A percentile compares a stretch with the other conserved stretches of the same genome.
Evolutionary conservation across 2,888 invertebrate species (phyloP).

Genomic region (Dascillus cervinus): DNA sequence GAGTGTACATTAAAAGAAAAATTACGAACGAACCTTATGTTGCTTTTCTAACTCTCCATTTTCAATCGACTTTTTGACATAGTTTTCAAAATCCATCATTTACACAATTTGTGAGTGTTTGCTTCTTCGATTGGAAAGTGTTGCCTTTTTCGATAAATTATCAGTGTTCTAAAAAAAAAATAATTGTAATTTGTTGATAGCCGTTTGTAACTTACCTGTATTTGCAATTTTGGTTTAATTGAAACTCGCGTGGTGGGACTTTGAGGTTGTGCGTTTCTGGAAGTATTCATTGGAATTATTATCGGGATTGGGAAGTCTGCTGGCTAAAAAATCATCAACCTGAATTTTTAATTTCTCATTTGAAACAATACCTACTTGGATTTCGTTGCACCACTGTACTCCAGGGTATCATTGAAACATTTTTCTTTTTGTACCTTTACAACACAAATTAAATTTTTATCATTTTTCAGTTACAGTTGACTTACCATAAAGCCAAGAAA

Average conservation of each 20-base stretch:
- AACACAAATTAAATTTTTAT: too few relatives aligned
- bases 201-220: constrained; percentile 3
- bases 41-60: constrained; percentile 33
- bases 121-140: too few relatives aligned
- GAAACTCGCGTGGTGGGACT: neutral
- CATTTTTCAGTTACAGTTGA: too few relatives aligned
- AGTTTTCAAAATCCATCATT: constrained; percentile 36
- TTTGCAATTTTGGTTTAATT: constrained; percentile 1
- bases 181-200: neutral
- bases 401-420: neutral
- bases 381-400: neutral
- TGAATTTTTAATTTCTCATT: neutral
- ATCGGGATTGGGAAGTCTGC: constrained; percentile 3
- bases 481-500: too few relatives aligned
- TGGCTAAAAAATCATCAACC: neutral
- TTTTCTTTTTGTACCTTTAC: constrained; percentile 1
- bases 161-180: neutral
- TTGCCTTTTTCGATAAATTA: neutral
- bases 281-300: constrained; percentile 9
- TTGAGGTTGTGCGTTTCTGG: neutral
- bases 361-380: neutral
- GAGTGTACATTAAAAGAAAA: too few relatives aligned
- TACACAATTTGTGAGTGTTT: constrained; percentile 24
- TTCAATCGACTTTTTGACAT: constrained; percentile 34
- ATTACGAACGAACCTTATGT: constrained; percentile 27